phyloP scores from a whole-genome alignment of 2,888 invertebrate species.

The Torymus texanus region DNA sequence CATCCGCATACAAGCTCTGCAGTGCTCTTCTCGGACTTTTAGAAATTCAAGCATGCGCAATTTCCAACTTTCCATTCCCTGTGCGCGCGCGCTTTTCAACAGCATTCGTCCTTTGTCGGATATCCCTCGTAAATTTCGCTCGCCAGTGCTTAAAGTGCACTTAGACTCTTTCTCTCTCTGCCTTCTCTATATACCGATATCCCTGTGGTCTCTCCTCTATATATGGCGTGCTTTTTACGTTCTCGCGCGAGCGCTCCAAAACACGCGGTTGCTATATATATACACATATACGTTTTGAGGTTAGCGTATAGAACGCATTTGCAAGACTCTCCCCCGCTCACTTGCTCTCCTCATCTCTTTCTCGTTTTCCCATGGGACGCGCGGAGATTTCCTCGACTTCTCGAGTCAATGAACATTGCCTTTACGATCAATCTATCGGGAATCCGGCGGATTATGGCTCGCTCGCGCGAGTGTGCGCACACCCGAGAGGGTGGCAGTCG shows the following conservation, averaged over 20 bases:
- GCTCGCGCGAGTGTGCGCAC: neutral
- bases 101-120: slow-evolving; percentile 44
- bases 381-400: slow-evolving; percentile 20
- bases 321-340: neutral
- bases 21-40: neutral
- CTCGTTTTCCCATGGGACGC: slow-evolving; percentile 22
- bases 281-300: too few relatives aligned
- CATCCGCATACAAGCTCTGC: neutral
- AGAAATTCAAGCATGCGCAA: slow-evolving; percentile 25
- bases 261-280: slow-evolving; percentile 34
- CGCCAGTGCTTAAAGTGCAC: slow-evolving; percentile 33
- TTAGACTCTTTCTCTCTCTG: slow-evolving; percentile 15
- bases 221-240: slow-evolving; percentile 2
- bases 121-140: slow-evolving; percentile 47
- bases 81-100: slow-evolving; percentile 13
- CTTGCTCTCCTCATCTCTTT: slow-evolving; percentile 18
- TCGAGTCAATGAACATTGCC: slow-evolving; percentile 60
- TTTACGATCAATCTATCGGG: slow-evolving; percentile 65
- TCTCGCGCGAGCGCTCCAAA: neutral
- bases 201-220: neutral
- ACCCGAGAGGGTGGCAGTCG: slow-evolving; percentile 23
- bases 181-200: slow-evolving; percentile 26
- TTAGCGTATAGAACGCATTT: neutral
- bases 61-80: slow-evolving; percentile 11
- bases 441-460: slow-evolving; percentile 58